phyloP scores from a whole-genome alignment of 1,140 invertebrate species.

The Chionoecetes opilio region DNA sequence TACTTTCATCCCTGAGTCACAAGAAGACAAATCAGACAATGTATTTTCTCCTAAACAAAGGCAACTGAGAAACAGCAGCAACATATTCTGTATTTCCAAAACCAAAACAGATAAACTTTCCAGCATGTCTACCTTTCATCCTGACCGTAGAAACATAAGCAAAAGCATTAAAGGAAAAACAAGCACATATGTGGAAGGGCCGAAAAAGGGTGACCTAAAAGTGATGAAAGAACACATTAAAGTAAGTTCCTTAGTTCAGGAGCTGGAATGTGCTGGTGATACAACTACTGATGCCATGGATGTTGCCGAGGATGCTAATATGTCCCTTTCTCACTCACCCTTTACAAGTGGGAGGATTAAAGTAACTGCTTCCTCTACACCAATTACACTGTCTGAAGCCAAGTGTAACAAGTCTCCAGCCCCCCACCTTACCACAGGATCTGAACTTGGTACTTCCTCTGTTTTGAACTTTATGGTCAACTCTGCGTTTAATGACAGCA shows the following conservation, averaged over 20 bases:
- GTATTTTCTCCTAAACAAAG: constrained; percentile 52
- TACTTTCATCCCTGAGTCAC: constrained; percentile 59
- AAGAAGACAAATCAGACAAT: constrained; percentile 68
- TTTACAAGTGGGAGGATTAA: neutral
- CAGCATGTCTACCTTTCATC: neutral
- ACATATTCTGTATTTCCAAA: neutral
- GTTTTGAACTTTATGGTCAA: neutral
- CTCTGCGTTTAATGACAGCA: constrained; percentile 23
- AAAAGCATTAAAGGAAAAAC: neutral
- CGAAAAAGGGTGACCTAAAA: neutral
- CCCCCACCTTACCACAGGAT: constrained; percentile 5
- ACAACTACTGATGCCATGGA: neutral
- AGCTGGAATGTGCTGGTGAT: neutral
- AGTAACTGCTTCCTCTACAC: neutral
- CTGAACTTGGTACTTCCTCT: neutral
- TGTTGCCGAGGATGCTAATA: neutral
- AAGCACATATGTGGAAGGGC: neutral
- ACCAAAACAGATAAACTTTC: neutral
- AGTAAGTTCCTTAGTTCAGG: neutral
- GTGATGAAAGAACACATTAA: neutral
- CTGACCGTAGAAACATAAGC: neutral
- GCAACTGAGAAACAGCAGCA: neutral
- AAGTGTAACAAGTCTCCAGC: neutral
- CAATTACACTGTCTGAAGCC: neutral
- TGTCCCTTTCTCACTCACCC: neutral